phyloP scores from a whole-genome alignment of 2,113 vertebrate species.

The Salvelinus alpinus region DNA sequence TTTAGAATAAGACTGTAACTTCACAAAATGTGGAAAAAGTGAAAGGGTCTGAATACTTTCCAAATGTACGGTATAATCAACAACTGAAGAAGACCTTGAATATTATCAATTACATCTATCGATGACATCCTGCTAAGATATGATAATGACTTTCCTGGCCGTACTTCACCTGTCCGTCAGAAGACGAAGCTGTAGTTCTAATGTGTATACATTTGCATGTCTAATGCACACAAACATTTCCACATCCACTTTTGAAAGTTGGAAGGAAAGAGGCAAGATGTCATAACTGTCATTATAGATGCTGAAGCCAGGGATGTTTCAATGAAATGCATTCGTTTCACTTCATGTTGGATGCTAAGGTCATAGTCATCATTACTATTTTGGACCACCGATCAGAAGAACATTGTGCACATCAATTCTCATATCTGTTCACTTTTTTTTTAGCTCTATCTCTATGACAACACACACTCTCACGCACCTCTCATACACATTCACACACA shows the following conservation, averaged over 20 bases:
- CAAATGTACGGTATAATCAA: neutral
- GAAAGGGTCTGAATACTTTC: no score
- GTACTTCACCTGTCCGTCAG: neutral
- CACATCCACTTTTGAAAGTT: neutral
- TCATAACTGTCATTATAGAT: neutral
- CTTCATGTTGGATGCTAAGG: conserved; percentile 14
- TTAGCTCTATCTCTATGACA: neutral
- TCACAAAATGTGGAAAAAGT: no score
- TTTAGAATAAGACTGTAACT: no score
- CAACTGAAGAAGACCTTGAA: neutral
- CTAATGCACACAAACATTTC: neutral
- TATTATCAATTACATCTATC: neutral
- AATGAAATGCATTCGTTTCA: conserved; percentile 35
- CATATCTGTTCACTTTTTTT: conserved; percentile 12
- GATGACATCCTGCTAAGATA: neutral
- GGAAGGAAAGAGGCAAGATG: conserved; percentile 12
- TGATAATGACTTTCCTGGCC: neutral
- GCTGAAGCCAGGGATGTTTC: conserved; percentile 18
- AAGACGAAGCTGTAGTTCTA: neutral
- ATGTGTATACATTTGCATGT: neutral
- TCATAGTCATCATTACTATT: conserved; percentile 4
- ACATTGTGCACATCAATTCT: neutral
- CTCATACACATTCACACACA: conserved; percentile 9
- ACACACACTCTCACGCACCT: conserved; percentile 1
- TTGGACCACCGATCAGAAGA: conserved; percentile 26